A percentile compares a stretch with the other conserved stretches of the same genome.
Conservation (phyloP, 2,888 invertebrate genomes). For the Allolobophora icterica region DNA sequence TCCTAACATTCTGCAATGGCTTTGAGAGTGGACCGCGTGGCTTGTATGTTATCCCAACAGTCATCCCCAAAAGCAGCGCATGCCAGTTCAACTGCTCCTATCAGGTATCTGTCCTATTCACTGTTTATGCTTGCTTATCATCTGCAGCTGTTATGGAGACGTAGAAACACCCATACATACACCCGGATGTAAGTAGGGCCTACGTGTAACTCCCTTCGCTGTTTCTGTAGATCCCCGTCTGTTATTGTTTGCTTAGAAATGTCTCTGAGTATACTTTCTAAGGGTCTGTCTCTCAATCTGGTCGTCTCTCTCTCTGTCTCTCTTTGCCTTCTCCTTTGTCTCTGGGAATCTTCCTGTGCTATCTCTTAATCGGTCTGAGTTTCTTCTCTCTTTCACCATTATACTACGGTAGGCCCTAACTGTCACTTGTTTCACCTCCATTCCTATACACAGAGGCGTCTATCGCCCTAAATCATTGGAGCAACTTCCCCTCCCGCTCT, state of each 20-base stretch:
- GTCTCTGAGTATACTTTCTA: background rate
- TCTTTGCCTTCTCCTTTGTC: no score
- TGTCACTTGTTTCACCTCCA: no score
- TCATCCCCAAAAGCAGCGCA: background rate
- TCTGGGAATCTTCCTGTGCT: no score
- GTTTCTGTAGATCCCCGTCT: background rate
- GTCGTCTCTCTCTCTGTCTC: background rate
- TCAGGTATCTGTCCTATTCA: background rate
- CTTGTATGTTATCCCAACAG: no score
- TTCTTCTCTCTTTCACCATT: no score
- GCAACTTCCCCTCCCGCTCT: no score
- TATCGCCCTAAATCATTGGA: no score
- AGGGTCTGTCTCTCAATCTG: no score
- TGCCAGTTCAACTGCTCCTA: background rate
- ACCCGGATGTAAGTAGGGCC: background rate
- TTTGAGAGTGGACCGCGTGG: background rate
- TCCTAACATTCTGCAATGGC: background rate
- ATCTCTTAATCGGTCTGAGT: no score
- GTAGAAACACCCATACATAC: background rate
- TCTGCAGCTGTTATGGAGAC: background rate
- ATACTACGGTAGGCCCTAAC: no score
- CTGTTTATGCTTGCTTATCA: background rate
- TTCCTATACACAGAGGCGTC: no score
- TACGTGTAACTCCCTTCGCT: no score
- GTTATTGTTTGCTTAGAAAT: background rate